Evolutionary conservation across 1,140 invertebrate genomes (phyloP).

Genomic region (Drosophila varians): DNA sequence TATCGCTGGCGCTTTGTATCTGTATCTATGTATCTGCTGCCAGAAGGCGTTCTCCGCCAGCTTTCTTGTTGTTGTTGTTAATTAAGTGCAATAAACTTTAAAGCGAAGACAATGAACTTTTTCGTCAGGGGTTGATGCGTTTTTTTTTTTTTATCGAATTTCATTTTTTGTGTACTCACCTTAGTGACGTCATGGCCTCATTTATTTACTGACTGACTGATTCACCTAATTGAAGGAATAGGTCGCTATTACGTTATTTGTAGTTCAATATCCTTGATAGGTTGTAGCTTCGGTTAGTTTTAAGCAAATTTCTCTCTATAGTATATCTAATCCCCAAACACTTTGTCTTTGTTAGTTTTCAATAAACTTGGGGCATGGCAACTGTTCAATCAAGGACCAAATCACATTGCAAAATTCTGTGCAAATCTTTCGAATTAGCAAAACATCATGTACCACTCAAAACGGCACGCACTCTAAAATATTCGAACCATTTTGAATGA

Average conservation of each 20-base stretch:
- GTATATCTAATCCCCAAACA: not conserved
- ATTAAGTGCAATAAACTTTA: constrained; percentile 73
- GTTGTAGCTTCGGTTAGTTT: no score
- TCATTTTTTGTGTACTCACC: constrained; percentile 17
- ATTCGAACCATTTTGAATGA: constrained; percentile 43
- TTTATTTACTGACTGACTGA: constrained; percentile 7
- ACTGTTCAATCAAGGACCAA: constrained; percentile 46
- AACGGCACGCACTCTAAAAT: constrained; percentile 76
- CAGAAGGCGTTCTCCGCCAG: constrained; percentile 16
- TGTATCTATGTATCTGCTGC: constrained; percentile 38
- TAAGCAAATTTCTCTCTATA: no score
- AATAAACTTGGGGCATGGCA: constrained; percentile 9
- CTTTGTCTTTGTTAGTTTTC: not conserved
- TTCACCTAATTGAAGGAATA: not conserved
- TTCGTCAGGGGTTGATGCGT: constrained; percentile 61
- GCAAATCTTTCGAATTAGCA: constrained; percentile 79
- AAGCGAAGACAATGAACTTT: constrained; percentile 61
- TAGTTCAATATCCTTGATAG: no score
- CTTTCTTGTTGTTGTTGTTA: constrained; percentile 44
- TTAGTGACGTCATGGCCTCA: constrained; percentile 23
- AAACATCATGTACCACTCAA: constrained; percentile 77
- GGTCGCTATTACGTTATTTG: constrained; percentile 14
- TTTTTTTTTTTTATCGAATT: constrained; percentile 20
- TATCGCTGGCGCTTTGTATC: constrained; percentile 55
- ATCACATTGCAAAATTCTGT: constrained; percentile 54